phyloP scores from a whole-genome alignment of 2,888 invertebrate genomes.

The Melolontha melolontha region DNA sequence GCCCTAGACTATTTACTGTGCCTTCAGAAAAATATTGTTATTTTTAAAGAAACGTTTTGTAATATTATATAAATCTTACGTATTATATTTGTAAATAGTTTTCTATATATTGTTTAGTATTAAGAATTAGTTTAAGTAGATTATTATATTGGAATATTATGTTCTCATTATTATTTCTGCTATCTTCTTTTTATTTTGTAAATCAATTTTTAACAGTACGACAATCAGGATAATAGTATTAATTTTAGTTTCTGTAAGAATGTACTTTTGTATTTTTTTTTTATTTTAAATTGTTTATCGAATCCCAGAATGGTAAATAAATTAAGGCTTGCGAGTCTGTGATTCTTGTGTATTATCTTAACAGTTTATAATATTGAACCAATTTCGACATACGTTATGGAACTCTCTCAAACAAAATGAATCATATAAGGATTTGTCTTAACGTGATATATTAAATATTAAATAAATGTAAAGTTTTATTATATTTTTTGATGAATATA shows the following conservation, averaged over 20 bases:
- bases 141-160: conserved; percentile 34
- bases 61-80: conserved; percentile 58
- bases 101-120: conserved; percentile 47
- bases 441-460: no score
- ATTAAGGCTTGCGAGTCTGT: conserved; percentile 58
- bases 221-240: conserved; percentile 34
- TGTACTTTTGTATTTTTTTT: conserved; percentile 23
- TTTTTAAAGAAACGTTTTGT: conserved; percentile 51
- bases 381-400: conserved; percentile 24
- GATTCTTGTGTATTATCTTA: conserved; percentile 52
- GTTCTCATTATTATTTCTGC: conserved; percentile 29
- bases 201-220: conserved; percentile 16
- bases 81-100: conserved; percentile 51
- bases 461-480: conserved; percentile 32
- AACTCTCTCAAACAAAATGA: conserved; percentile 8
- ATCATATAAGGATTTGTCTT: conserved; percentile 6
- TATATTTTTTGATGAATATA: conserved; percentile 36
- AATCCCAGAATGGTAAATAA: conserved; percentile 48
- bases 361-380: conserved; percentile 11
- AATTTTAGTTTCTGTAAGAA: conserved; percentile 29
- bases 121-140: conserved; percentile 35
- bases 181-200: conserved; percentile 30
- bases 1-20: conserved; percentile 47
- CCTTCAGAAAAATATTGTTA: conserved; percentile 55
- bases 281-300: conserved; percentile 32